Base-by-base conservation (phyloP, 2,888 invertebrate species). In the Cantharis nigra region DNA sequence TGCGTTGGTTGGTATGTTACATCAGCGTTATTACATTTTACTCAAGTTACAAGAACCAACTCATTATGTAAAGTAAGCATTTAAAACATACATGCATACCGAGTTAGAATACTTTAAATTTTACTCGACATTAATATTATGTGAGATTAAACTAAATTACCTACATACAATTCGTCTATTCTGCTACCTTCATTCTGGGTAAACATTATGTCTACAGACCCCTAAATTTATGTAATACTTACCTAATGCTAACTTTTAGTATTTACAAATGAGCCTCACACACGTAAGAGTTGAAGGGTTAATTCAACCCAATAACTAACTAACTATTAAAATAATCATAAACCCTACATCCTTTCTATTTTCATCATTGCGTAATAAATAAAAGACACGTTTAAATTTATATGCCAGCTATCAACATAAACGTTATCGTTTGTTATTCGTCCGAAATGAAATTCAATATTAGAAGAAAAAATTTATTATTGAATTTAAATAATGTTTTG, bases 11-110 rank as follows among this genome's bases (percentile, higher is more conserved):
- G 69, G 74, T 74, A 69, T 70, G 74, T 74, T 74, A 74, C 74
- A 74, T 74, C 74, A 74, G 70, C 63, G 62, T 70, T 74, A 74
- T 74, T 74, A 74, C 74, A 70, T 70, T 74, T 69, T 74, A 70
- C 74, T 74, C 70, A 28, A 69, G 33, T 63, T 70, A 63, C 28
- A 63, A 62, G 63, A 69, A 63, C 74, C 49, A 69, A 49, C 74
- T 26, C 74, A 74, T 74, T 74, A 69, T 74, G 23, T 74, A 74
- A 64, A 67, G 65, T 67, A 67, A 70, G 63, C 70, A 69, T 69
- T 74, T 74, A 74, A 70, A 74, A 74, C 63, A 70, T 69, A 28
- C 63, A 28, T 69, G 69, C 70, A 74, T 63, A 70, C 70, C 74
- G 30, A 74, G 63, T 28, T 69, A 26, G 63, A 69, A 49, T 69